Evolutionary conservation across 2,113 vertebrate species (phyloP).

Genomic region (Myiopsitta monachus): DNA sequence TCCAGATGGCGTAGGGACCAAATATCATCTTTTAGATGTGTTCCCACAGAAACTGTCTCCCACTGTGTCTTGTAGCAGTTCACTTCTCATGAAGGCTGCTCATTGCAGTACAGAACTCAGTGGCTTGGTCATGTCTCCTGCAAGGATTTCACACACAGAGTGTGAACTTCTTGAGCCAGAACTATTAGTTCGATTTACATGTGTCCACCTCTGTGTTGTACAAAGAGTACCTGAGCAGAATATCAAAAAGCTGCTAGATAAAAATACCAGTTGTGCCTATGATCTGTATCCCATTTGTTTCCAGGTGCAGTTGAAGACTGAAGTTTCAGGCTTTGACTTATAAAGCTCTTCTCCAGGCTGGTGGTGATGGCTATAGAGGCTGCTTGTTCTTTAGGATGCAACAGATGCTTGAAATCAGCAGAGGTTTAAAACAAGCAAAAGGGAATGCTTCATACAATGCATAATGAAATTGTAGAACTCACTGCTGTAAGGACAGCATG

Average conservation of each 20-base stretch:
- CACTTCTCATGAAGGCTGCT: background rate
- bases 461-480: background rate
- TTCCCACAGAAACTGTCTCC: background rate
- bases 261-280: background rate
- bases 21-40: background rate
- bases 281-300: background rate
- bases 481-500: background rate
- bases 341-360: background rate
- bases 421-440: background rate
- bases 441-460: background rate
- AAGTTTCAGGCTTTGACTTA: background rate
- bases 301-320: background rate
- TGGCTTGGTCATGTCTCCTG: background rate
- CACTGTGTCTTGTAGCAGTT: background rate
- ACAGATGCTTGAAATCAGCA: background rate
- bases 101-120: background rate
- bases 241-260: background rate
- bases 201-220: background rate
- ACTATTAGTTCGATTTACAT: background rate
- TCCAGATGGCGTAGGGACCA: background rate
- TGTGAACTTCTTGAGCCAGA: background rate
- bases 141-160: background rate
- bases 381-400: background rate
- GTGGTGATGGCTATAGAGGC: background rate
- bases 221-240: background rate